Evolutionary conservation across 1,140 invertebrate species (phyloP).

Genomic region (Nasonia vitripennis): DNA sequence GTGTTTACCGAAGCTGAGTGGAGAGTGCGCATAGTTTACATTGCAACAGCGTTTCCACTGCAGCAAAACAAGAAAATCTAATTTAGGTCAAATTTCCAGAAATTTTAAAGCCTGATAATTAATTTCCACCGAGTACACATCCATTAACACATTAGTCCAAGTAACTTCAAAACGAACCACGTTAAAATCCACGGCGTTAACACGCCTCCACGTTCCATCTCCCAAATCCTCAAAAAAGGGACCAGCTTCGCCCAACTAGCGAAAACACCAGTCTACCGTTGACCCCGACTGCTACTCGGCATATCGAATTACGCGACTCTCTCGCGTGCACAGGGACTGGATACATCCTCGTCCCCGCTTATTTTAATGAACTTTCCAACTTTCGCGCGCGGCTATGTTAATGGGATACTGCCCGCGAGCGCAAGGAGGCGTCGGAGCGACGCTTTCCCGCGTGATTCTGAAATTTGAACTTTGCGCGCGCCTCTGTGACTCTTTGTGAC

Average conservation of each 20-base stretch:
- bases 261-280: not conserved
- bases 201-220: no score
- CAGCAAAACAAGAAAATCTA: no score
- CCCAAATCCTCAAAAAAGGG: not conserved
- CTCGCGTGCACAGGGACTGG: not conserved
- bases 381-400: slow-evolving; percentile 23
- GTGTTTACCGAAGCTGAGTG: no score
- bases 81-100: no score
- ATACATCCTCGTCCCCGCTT: not conserved
- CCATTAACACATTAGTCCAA: no score
- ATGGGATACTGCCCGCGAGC: slow-evolving; percentile 3
- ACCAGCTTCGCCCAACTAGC: not conserved
- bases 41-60: no score
- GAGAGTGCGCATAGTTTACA: no score
- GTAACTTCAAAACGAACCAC: no score
- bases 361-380: slow-evolving; percentile 42
- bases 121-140: no score
- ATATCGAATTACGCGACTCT: slow-evolving; percentile 1
- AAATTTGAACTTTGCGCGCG: not conserved
- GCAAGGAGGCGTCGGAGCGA: not conserved
- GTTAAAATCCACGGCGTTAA: no score
- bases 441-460: not conserved
- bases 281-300: not conserved
- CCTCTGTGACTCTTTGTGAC: not conserved
- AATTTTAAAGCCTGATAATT: no score